phyloP scores from a whole-genome alignment of 2,888 invertebrate species.

The Drosophila lutescens region DNA sequence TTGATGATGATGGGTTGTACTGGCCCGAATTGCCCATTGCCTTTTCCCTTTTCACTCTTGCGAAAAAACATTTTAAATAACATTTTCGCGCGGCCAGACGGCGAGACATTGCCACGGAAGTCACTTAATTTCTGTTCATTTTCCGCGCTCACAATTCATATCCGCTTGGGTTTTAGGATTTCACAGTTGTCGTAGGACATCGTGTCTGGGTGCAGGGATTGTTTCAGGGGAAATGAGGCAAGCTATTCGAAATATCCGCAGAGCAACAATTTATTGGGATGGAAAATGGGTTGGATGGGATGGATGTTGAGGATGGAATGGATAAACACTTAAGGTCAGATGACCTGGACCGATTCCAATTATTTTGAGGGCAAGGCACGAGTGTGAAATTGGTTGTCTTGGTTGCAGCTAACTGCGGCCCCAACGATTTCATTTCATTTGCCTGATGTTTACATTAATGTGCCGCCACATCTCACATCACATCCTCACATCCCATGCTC shows the following conservation, averaged over 20 bases:
- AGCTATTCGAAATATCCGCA: neutral
- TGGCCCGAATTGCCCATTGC: neutral
- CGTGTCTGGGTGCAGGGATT: conserved; percentile 14
- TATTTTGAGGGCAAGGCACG: neutral
- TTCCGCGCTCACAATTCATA: conserved; percentile 81
- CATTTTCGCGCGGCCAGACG: conserved; percentile 76
- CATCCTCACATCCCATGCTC: neutral
- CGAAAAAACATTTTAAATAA: conserved; percentile 51
- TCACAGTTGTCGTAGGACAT: conserved; percentile 38
- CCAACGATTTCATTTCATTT: conserved; percentile 4
- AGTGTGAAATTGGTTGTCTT: conserved; percentile 5
- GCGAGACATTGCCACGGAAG: conserved; percentile 83
- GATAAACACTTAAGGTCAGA: conserved; percentile 2
- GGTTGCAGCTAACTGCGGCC: neutral
- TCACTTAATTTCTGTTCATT: conserved; percentile 83
- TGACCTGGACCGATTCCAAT: conserved; percentile 4
- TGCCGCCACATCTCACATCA: conserved; percentile 25
- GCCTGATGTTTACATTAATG: conserved; percentile 30
- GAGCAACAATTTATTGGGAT: too few relatives aligned
- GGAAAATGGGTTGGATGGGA: too few relatives aligned
- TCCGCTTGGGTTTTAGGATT: conserved; percentile 63
- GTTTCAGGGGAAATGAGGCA: conserved; percentile 16
- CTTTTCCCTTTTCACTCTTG: neutral
- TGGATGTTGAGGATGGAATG: neutral
- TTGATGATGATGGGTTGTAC: conserved; percentile 7